Evolutionary conservation across 1,140 invertebrate genomes (phyloP), one percentile per base, ranked within the genome.

Genomic region (Saccostrea glomerata): DNA sequence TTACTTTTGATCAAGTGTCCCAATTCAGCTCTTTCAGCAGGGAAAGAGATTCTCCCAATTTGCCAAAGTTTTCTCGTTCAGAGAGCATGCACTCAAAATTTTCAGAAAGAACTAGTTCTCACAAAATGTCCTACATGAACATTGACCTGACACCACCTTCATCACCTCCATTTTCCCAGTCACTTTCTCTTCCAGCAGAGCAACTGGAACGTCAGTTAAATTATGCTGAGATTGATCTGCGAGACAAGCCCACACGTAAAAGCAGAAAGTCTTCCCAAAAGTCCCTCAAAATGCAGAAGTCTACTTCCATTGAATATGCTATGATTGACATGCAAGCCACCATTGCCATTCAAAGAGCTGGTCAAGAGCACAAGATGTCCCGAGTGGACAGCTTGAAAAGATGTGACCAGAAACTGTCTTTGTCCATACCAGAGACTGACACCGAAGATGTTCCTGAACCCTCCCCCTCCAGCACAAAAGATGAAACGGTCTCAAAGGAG

Each of bases 301-400:
- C 89, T 12, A 58, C 85, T n/a, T 86, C 90, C 47, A 93, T 93
- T 20, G 93, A 93, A 77, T 94, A 94, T 89, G 92, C 94, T 3
- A 90, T 91, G 85, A 94, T 94, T 60, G 94, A 94, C 86, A 92
- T 94, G 92, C 90, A 92, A 3, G 93, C 93, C 15, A 94, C 94
- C 17, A 87, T 86, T 20, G 93, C 93, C 17, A 92, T 92, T 13
- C 90, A 92, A 54, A 90, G 90, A 25, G 93, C 93, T 23, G 90
- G 93, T 23, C 91, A 90, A 63, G 93, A 94, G 84, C 94, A 94
- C 88, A 93, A 93, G 12, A 91, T 90, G 88, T 91, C 87, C 73
- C 89, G 94, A 1, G 93, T 93, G 70, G 93, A 94, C 82, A 91
- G 90, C 84, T 83, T 90, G 15, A 47, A 86, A 40, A 83, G 89